These are phyloP conservation scores for Leptatherina wallacei DNA, from an alignment of 2,797 vertebrate genomes.

Conservation along the genomic window DNA sequence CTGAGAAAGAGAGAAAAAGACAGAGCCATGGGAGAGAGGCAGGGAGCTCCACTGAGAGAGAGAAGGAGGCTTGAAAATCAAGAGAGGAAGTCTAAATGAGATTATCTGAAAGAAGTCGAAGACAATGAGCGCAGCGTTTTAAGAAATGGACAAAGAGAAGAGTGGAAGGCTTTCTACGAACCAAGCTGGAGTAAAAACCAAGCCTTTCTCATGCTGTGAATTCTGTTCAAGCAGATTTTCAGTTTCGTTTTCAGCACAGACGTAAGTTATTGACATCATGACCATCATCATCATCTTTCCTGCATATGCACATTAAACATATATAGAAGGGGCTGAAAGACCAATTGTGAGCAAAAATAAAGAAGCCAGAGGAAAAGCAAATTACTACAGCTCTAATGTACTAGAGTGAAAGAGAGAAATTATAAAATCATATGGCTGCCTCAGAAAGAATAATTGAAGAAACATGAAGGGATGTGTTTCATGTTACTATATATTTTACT, in stretches of 20 bases:
- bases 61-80: constrained; percentile 69
- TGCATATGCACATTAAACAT: constrained; percentile 24
- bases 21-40: constrained; percentile 65
- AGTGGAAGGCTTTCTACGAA: constrained; percentile 62
- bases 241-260: constrained; percentile 41
- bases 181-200: constrained; percentile 43
- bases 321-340: constrained; percentile 25
- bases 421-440: background rate
- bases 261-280: constrained; percentile 41
- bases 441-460: background rate
- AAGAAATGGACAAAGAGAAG: constrained; percentile 65
- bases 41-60: constrained; percentile 60
- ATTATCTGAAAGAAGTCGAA: constrained; percentile 79
- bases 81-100: constrained; percentile 77
- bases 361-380: background rate
- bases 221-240: constrained; percentile 43
- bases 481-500: background rate
- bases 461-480: background rate
- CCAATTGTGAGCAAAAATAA: background rate
- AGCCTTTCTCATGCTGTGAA: constrained; percentile 30
- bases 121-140: constrained; percentile 74
- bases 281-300: constrained; percentile 20
- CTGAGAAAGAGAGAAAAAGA: constrained; percentile 62
- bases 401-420: background rate
- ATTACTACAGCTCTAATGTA: background rate